A percentile compares a stretch with the other conserved stretches of the same genome.
These are phyloP conservation scores for Potorous gilbertii DNA, from an alignment of 2,797 vertebrate genomes.

Conservation along the genomic window DNA sequence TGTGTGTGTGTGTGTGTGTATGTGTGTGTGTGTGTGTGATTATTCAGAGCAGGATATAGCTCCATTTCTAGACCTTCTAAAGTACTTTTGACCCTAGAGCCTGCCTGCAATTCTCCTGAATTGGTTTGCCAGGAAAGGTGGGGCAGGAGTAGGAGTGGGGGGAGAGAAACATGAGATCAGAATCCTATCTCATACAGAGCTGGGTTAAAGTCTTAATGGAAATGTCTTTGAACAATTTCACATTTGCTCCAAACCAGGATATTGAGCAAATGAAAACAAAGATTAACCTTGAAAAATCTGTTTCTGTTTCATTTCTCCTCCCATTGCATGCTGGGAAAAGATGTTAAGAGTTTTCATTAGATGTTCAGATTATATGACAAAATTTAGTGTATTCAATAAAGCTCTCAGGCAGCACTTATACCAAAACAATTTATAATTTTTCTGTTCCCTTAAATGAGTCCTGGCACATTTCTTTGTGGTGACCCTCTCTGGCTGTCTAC, in stretches of 20 bases:
- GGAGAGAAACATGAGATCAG: no score
- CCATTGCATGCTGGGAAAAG: not conserved
- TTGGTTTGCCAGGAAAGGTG: no score
- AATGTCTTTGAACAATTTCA: not conserved
- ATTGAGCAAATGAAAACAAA: constrained; percentile 18
- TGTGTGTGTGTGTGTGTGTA: no score
- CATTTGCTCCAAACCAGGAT: not conserved
- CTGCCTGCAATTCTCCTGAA: no score
- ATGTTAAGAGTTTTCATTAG: constrained; percentile 29
- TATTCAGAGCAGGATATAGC: no score
- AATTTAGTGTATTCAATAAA: not conserved
- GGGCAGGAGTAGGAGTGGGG: no score
- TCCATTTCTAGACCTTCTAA: no score
- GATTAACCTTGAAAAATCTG: not conserved
- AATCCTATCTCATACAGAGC: no score
- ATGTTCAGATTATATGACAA: not conserved
- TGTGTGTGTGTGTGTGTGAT: no score
- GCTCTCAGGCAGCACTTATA: constrained; percentile 22
- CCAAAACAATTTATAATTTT: constrained; percentile 15
- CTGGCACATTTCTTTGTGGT: no score
- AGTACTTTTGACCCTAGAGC: no score
- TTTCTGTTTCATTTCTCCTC: constrained; percentile 8
- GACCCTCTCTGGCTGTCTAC: no score
- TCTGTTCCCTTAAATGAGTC: not conserved
- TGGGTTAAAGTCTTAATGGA: not conserved